Percentiles rank a stretch among this genome's conserved stretches.
phyloP scores from a whole-genome alignment of 2,797 vertebrate genomes.

The Phyllotis vaccarum region DNA sequence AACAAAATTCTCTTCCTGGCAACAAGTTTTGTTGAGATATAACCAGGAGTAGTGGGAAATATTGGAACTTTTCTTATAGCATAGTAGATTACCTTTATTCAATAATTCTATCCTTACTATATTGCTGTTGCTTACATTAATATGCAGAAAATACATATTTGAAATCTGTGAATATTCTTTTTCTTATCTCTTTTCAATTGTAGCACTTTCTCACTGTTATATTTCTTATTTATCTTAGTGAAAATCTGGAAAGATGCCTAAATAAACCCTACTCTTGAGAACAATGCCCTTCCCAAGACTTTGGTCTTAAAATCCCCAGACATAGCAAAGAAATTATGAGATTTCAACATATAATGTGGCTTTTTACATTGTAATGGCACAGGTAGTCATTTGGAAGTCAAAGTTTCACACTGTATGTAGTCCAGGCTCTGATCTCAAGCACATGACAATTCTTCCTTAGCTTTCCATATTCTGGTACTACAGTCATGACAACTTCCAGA shows the following conservation, averaged over 20 bases:
- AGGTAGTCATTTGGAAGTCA: neutral
- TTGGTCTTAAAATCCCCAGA: neutral
- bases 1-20: neutral
- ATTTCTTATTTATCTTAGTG: neutral
- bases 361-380: neutral
- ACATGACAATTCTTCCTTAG: neutral
- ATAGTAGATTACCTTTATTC: neutral
- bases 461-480: neutral
- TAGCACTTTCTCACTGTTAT: neutral
- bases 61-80: neutral
- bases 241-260: neutral
- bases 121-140: neutral
- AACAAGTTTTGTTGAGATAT: neutral
- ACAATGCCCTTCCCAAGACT: neutral
- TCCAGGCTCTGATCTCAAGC: neutral
- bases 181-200: neutral
- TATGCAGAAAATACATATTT: neutral
- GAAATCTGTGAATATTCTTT: neutral
- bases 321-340: neutral
- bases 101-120: neutral
- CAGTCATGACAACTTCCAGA: neutral
- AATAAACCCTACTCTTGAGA: neutral
- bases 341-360: neutral
- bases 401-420: neutral
- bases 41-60: neutral